Percentiles rank a stretch among this genome's conserved stretches.
Evolutionary conservation across 2,888 invertebrate species (phyloP).

Genomic region (Scaeva pyrastri): DNA sequence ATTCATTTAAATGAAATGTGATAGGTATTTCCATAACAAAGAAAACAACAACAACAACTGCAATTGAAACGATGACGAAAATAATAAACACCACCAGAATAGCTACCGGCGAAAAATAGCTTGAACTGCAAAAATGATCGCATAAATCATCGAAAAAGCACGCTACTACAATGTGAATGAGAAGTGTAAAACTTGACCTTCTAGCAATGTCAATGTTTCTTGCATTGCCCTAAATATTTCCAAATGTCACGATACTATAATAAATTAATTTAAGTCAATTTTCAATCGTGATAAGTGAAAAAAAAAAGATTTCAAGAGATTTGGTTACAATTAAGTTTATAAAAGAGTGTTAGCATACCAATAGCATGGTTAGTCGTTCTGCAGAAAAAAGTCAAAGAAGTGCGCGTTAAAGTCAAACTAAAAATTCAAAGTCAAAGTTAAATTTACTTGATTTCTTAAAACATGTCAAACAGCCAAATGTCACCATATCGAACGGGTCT

Average conservation of each 20-base stretch:
- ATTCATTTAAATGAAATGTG: conserved; percentile 60
- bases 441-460: background rate
- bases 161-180: conserved; percentile 31
- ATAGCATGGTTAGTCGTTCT: conserved; percentile 51
- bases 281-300: background rate
- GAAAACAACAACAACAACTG: background rate
- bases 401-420: conserved; percentile 40
- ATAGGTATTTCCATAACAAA: conserved; percentile 33
- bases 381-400: conserved; percentile 28
- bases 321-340: conserved; percentile 46
- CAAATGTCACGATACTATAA: conserved; percentile 55
- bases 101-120: conserved; percentile 30
- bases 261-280: conserved; percentile 16
- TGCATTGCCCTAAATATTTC: conserved; percentile 42
- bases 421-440: too few relatives aligned
- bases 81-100: background rate
- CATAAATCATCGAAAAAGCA: conserved; percentile 53
- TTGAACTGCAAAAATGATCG: conserved; percentile 23
- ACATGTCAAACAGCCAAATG: conserved; percentile 51
- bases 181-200: conserved; percentile 59
- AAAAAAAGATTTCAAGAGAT: background rate
- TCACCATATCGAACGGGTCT: conserved; percentile 29
- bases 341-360: conserved; percentile 53
- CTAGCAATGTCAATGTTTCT: conserved; percentile 55
- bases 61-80: background rate